A percentile compares a stretch with the other conserved stretches of the same genome.
phyloP scores from a whole-genome alignment of 2,113 vertebrate species.

The Cyanoramphus novaezelandiae region DNA sequence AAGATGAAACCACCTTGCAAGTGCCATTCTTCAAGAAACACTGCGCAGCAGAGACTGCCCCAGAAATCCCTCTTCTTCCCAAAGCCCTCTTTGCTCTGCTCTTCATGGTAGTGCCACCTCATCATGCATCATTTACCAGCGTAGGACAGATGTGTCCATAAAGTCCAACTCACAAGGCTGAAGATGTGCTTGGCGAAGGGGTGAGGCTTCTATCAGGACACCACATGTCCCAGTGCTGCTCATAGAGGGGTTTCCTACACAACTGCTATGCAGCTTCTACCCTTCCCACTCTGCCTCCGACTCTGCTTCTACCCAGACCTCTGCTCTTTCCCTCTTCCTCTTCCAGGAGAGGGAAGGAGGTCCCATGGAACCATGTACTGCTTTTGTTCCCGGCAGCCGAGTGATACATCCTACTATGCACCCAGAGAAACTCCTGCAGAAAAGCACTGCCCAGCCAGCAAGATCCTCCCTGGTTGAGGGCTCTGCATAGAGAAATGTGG shows the following conservation, averaged over 20 bases:
- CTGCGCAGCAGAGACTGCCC: background rate
- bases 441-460: fast-evolving
- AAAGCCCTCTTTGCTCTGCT: background rate
- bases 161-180: background rate
- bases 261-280: background rate
- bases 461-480: background rate
- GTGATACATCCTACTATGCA: fast-evolving
- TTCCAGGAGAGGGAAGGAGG: background rate
- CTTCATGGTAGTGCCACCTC: background rate
- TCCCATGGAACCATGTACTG: background rate
- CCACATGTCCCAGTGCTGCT: fast-evolving
- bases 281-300: background rate
- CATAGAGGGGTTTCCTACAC: fast-evolving
- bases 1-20: background rate
- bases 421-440: background rate
- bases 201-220: background rate
- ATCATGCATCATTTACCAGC: background rate
- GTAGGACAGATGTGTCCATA: background rate
- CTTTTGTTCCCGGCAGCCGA: background rate
- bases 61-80: background rate
- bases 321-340: background rate
- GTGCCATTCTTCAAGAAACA: background rate
- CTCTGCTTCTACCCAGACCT: background rate
- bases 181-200: background rate
- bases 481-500: background rate